Evolutionary conservation across 2,113 vertebrate species (phyloP), one percentile per base, ranked within the genome.

Genomic region (Dasyornis broadbenti): DNA sequence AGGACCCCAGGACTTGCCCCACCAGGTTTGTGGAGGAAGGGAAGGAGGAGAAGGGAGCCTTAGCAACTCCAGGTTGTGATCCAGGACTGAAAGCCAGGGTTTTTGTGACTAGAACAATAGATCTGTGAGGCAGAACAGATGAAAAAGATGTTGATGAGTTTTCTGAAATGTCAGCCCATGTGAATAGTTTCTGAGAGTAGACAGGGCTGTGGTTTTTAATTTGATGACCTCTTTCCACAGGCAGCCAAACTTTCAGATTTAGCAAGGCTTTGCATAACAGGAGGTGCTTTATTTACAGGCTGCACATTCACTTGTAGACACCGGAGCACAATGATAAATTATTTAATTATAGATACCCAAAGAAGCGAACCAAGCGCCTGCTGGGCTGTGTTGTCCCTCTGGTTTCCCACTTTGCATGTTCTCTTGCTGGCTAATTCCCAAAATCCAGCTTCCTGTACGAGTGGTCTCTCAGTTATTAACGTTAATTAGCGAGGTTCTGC

Each of bases 401-500:
- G 69, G 7, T 81, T 78, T 59, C 86, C 44, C 76, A 66, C 80
- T 54, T 85, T 30, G 14, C 23, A 0, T 1, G 5, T 39, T 50
- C 57, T 37, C 54, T 72, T 5, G 0, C 45, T 86, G 82, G 45
- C 71, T 56, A 10, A 75, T 63, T 83, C 86, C 33, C 83, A 13
- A 86, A 84, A 40, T 33, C 56, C 92, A 81, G 47, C 86, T 80
- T 80, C 47, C 47, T 49, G 23, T 63, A 76, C 47, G 52, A 81
- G 64, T 10, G 59, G 30, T 35, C 54, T 70, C 64, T 13, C 0
- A 1, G 77, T 87, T 64, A 84, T 89, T 87, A 40, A 59, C 9
- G 77, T 44, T 91, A 94, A 95, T 97, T 89, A 84, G 47, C 0
- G 0, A 60, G 56, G 73, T 40, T 86, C 50, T 94, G 89, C 89